Evolutionary conservation across 2,113 vertebrate genomes (phyloP), one percentile per base, ranked within the genome.

Genomic region (Poicephalus gulielmi): DNA sequence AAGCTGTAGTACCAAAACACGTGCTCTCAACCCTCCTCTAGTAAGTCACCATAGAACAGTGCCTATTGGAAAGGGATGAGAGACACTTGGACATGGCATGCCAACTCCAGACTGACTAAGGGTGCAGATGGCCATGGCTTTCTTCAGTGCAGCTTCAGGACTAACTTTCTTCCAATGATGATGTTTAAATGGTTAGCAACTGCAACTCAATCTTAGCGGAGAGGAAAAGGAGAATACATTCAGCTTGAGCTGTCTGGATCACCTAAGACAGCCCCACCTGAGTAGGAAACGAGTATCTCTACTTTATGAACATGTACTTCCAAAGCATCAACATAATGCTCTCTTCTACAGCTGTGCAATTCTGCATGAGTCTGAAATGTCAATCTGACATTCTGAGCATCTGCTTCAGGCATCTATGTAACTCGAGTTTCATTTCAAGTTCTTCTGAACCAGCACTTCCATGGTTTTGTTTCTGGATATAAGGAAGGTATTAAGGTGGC

Each of bases 21-120:
- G 3, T 1, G 14, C 47, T 68, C 52, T 68, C 31, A 57, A 23
- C 17, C 31, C 43, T 59, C n/a, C 25, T 73, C 25, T 1, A 3
- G 0, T 9, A 52, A 59, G 27, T 14, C 50, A 70, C 27, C 47
- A 13, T 2, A 52, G 17, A 85, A 13, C 57, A 55, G 46, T 2
- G 5, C 28, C 43, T 53, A 10, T 1, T 11, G 31, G 60, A 73
- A 57, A 52, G 60, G 43, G 19, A 64, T 68, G 30, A 66, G 41
- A 73, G 41, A 73, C 33, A 15, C 17, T 70, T 0, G 0, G 55
- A 66, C 33, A 25, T 0, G 12, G 59, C 31, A 5, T 1, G 10
- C 27, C 47, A 43, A 11, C 75, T 78, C 59, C 30, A 43, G 52
- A 22, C 20, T 41, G 28, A 35, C 33, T 31, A 25, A 30, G 22